Conservation (phyloP, 2,113 vertebrate genomes). For the Boleophthalmus pectinirostris region DNA sequence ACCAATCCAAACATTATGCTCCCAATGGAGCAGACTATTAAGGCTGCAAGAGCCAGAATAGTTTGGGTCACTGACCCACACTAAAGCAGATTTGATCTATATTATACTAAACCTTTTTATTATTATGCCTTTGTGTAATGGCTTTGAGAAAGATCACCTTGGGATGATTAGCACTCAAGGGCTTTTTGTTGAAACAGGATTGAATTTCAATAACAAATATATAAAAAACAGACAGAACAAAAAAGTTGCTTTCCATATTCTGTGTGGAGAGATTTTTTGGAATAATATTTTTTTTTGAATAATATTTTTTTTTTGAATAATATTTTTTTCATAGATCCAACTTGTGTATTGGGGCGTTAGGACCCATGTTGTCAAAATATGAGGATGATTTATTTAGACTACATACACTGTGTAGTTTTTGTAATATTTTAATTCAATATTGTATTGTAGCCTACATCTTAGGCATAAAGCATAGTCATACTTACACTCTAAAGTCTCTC, state of each 20-base stretch:
- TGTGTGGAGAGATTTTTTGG: background rate
- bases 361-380: background rate
- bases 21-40: conserved; percentile 76
- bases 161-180: conserved; percentile 43
- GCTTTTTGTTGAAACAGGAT: conserved; percentile 43
- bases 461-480: background rate
- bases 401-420: background rate
- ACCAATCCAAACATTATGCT: conserved; percentile 80
- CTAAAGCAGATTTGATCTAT: conserved; percentile 76
- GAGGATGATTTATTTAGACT: too few species aligned
- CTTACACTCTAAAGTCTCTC: background rate
- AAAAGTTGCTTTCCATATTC: background rate
- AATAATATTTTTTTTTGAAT: background rate
- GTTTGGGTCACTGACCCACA: conserved; percentile 78
- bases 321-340: too few species aligned
- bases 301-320: background rate
- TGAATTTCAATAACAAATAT: conserved; percentile 13
- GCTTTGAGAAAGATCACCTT: conserved; percentile 70
- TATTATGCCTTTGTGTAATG: conserved; percentile 61
- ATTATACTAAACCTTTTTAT: conserved; percentile 76
- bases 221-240: background rate
- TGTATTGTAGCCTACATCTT: too few species aligned
- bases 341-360: background rate
- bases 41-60: conserved; percentile 74
- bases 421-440: background rate